A percentile compares a stretch with the other conserved stretches of the same genome.
Conservation (phyloP, 1,140 invertebrate species). For the Brachystomella parvula region DNA sequence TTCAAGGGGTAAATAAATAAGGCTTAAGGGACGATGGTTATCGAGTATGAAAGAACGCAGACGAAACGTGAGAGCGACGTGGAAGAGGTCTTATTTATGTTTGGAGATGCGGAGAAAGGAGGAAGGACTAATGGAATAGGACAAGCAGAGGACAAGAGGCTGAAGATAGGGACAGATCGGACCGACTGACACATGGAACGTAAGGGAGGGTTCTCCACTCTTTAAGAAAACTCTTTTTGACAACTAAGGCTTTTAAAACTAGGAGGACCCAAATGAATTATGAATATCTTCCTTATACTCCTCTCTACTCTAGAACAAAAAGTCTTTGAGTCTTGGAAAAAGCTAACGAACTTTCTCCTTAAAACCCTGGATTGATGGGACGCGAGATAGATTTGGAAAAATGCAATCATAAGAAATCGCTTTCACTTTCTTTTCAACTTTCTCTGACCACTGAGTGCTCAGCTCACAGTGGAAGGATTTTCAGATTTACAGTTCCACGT, state of each 20-base stretch:
- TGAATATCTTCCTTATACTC: background rate
- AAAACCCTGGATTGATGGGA: background rate
- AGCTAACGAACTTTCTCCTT: conserved; percentile 1
- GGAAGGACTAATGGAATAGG: conserved; percentile 36
- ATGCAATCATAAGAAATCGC: background rate
- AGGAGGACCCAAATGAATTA: conserved; percentile 3
- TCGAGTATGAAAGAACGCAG: conserved; percentile 38
- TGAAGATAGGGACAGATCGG: conserved; percentile 21
- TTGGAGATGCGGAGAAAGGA: conserved; percentile 33
- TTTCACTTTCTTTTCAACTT: background rate
- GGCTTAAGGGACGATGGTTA: conserved; percentile 38
- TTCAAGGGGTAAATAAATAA: conserved; percentile 35
- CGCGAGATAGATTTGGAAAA: background rate
- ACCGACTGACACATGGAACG: background rate
- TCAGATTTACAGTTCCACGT: too few species aligned
- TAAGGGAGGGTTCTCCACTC: background rate
- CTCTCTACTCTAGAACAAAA: background rate
- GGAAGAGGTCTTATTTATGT: conserved; percentile 38
- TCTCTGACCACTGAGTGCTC: background rate
- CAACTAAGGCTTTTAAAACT: conserved; percentile 3
- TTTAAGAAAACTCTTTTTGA: background rate
- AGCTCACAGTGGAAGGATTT: too few species aligned
- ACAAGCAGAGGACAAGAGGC: conserved; percentile 34
- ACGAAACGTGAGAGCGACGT: conserved; percentile 38
- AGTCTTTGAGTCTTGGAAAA: background rate